Conservation (phyloP, 2,797 vertebrate species). For the Sebastes nivosus region DNA sequence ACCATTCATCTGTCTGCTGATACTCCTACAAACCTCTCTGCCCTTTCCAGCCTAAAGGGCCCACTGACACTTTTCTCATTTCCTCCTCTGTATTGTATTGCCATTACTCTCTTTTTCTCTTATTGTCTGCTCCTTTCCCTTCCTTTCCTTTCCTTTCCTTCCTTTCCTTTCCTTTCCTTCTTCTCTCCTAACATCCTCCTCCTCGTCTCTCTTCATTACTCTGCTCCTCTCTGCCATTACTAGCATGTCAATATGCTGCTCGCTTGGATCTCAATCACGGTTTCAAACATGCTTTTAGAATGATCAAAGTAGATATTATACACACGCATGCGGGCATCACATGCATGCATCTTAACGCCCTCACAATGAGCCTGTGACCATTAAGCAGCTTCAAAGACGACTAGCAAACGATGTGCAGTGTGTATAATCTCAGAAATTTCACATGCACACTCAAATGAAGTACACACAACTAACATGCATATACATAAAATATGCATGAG, state of each 20-base stretch:
- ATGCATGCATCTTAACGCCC: not conserved
- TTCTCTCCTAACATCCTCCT: not conserved
- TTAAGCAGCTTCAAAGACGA: constrained; percentile 67
- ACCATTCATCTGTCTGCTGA: constrained; percentile 58
- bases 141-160: not conserved
- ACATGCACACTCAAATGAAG: not conserved
- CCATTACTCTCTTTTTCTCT: constrained; percentile 45
- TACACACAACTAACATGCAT: not conserved
- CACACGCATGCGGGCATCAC: not conserved
- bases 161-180: not conserved
- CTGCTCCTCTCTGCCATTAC: not conserved
- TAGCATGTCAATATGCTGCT: constrained; percentile 25
- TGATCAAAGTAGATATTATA: constrained; percentile 57
- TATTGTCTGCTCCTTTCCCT: not conserved
- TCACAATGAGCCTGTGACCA: constrained; percentile 51
- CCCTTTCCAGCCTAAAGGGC: constrained; percentile 50
- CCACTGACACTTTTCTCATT: constrained; percentile 57
- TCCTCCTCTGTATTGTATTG: constrained; percentile 51
- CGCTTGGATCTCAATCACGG: constrained; percentile 1
- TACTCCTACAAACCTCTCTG: constrained; percentile 32
- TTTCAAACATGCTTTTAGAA: constrained; percentile 63
- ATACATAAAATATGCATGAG: not conserved
- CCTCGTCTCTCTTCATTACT: not conserved
- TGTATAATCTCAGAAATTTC: constrained; percentile 17
- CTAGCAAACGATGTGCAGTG: constrained; percentile 25